phyloP scores from a whole-genome alignment of 2,113 vertebrate genomes.

The Capreolus pygargus region DNA sequence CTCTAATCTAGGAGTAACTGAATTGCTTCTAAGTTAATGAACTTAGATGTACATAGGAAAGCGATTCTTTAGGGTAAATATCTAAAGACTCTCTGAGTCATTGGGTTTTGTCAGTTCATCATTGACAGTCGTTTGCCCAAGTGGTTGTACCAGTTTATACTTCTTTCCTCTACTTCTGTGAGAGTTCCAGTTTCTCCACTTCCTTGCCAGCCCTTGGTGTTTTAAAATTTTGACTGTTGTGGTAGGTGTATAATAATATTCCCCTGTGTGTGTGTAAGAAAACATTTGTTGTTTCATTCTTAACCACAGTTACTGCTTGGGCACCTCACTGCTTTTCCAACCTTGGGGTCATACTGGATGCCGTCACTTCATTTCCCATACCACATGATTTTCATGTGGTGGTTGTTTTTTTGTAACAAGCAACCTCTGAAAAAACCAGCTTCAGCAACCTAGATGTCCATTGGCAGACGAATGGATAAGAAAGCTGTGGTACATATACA shows the following conservation, averaged over 20 bases:
- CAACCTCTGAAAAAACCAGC: background rate
- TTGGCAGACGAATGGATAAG: background rate
- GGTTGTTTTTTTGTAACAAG: background rate
- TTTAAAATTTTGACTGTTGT: background rate
- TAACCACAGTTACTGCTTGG: background rate
- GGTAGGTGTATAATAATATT: background rate
- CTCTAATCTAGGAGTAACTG: background rate
- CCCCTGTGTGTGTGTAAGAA: background rate
- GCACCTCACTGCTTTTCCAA: background rate
- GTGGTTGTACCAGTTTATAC: background rate
- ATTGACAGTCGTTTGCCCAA: background rate
- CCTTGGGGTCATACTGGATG: background rate
- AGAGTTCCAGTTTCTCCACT: background rate
- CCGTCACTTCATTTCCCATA: background rate
- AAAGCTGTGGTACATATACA: background rate
- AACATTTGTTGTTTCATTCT: background rate
- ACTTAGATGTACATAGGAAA: background rate
- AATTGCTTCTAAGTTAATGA: background rate
- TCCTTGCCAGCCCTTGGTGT: background rate
- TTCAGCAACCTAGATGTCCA: background rate
- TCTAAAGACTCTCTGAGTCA: background rate
- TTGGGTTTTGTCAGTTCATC: background rate
- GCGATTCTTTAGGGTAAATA: background rate
- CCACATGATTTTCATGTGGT: background rate
- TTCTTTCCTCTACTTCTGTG: background rate